phyloP scores from a whole-genome alignment of 2,888 invertebrate species.

The Chrysolina americana region DNA sequence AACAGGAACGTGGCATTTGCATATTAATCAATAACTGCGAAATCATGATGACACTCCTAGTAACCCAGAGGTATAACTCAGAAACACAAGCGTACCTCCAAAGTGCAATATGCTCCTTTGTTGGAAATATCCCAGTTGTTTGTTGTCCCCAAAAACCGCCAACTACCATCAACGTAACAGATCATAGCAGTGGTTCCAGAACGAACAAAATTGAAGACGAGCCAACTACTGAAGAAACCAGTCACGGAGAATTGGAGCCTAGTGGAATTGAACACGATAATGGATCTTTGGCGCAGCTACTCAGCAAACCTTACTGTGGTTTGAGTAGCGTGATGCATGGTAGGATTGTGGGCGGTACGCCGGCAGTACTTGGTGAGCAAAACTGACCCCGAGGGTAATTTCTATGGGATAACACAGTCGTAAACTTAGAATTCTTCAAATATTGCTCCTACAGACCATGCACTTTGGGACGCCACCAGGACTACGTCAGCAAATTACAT shows the following conservation, averaged over 20 bases:
- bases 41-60: conserved; percentile 70
- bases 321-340: conserved; percentile 72
- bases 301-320: conserved; percentile 75
- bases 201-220: conserved; percentile 32
- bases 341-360: conserved; percentile 82
- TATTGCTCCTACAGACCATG: too few species aligned
- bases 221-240: conserved; percentile 22
- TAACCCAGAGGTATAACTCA: conserved; percentile 68
- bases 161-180: background rate
- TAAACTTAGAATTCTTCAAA: too few species aligned
- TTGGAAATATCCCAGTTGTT: conserved; percentile 78
- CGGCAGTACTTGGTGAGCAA: conserved; percentile 75
- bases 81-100: conserved; percentile 72
- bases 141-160: conserved; percentile 69
- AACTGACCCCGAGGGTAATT: too few species aligned
- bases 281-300: conserved; percentile 45
- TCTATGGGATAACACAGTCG: too few species aligned
- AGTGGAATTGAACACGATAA: background rate
- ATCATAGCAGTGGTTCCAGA: conserved; percentile 1
- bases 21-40: conserved; percentile 67
- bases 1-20: background rate
- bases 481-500: too few species aligned
- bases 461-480: too few species aligned
- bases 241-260: background rate
- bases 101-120: conserved; percentile 80